Base-by-base conservation (phyloP, 2,797 vertebrate species). In the Sebastes glaucus region DNA sequence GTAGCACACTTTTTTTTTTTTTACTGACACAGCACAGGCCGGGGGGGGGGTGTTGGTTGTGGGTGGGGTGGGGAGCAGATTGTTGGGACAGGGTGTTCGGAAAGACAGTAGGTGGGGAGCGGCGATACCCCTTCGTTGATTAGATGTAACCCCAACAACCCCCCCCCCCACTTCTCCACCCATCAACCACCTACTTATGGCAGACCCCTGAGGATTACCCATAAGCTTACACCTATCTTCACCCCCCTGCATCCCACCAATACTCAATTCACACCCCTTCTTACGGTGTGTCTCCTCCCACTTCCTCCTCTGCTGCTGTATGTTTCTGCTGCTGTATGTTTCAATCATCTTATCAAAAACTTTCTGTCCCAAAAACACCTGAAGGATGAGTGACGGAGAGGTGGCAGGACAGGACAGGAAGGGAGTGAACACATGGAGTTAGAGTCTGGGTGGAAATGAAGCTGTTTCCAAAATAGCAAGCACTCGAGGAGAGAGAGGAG, bases 1-100 rank as follows among this genome's bases (percentile, higher is more conserved):
- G 93, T 95, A 95, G 94, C 93, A 94, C 92, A 93, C 93, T 94
- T 94, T 90, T 93, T 81, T 79, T 88, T 88, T 93, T 93, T 94
- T 92, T 78, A 94, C 92, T 94, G 94, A 95, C 94, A 94, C 93
- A 94, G 94, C 94, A 95, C 73, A 78, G 89, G 89, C 80, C 18
- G 8, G 49, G 46, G 88, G 49, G 46, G 88, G 85, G 73, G 61
- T 13, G 74, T 23, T 55, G 78, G 53, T 42, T 38, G 27, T 57
- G 77, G 70, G 71, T 60, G 79, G 76, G 80, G 81, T 64, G 82
- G 74, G 76, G 80, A 78, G 83, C 81, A 85, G 81, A 92, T 92
- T 90, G 87, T 88, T 85, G 89, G 90, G 89, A 91, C 85, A 88
- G 78, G 87, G 84, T 89, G 89, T 93, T 82, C 83, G 77, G 79